phyloP scores from a whole-genome alignment of 2,113 vertebrate species.

The Hiodon tergisus region DNA sequence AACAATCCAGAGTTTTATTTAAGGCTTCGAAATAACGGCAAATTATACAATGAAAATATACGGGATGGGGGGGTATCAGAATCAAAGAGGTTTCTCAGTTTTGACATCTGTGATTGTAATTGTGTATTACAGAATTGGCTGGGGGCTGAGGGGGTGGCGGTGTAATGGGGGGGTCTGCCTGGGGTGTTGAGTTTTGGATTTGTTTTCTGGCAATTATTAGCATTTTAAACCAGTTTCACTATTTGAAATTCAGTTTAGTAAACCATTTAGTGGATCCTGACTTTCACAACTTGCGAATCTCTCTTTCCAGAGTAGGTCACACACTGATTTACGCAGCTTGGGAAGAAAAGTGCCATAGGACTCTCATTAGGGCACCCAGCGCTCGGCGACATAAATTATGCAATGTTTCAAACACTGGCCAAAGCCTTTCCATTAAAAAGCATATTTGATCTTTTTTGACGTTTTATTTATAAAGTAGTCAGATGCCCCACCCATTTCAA shows the following conservation, averaged over 20 bases:
- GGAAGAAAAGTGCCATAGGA: slow-evolving; percentile 60
- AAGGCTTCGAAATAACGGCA: slow-evolving; percentile 37
- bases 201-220: too few species aligned
- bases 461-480: slow-evolving; percentile 30
- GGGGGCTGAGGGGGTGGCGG: too few species aligned
- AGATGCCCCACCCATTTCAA: slow-evolving; percentile 63
- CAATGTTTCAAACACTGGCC: slow-evolving; percentile 65
- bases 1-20: slow-evolving; percentile 45
- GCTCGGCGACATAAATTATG: slow-evolving; percentile 70
- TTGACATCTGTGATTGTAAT: too few species aligned
- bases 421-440: slow-evolving; percentile 63
- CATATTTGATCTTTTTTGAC: slow-evolving; percentile 60
- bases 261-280: slow-evolving; percentile 24
- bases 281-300: slow-evolving; percentile 37
- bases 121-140: too few species aligned
- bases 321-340: slow-evolving; percentile 46
- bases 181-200: too few species aligned
- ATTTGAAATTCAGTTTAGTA: background rate
- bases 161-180: too few species aligned
- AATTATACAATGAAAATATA: background rate
- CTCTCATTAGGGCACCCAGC: slow-evolving; percentile 64
- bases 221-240: background rate
- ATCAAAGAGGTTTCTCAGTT: too few species aligned
- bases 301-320: slow-evolving; percentile 46
- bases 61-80: too few species aligned